Percentiles rank a stretch among this genome's conserved stretches.
phyloP scores from a whole-genome alignment of 2,888 invertebrate species.

The Troides aeacus region DNA sequence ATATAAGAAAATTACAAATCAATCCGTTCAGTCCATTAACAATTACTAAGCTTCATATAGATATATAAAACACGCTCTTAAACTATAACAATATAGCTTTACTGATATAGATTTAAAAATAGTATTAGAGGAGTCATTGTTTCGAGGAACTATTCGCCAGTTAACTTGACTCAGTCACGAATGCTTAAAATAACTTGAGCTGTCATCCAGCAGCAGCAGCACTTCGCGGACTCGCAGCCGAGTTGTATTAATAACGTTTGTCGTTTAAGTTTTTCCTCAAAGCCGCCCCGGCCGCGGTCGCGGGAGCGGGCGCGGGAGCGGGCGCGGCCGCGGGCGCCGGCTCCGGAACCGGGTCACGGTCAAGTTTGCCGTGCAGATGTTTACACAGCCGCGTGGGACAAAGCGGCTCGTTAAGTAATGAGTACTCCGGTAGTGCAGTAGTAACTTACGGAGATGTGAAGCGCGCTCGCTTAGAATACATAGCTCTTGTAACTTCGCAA shows the following conservation, averaged over 20 bases:
- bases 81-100: no score
- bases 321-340: neutral
- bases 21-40: no score
- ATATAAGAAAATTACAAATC: no score
- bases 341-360: slow-evolving; percentile 25
- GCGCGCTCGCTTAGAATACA: no score
- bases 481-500: no score
- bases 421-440: neutral
- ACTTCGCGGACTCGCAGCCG: neutral
- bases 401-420: slow-evolving; percentile 11
- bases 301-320: slow-evolving; percentile 1
- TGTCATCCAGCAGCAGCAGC: neutral
- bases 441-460: no score
- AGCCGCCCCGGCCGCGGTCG: slow-evolving; percentile 3
- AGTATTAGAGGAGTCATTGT: no score
- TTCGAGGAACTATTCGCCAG: no score
- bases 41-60: no score
- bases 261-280: slow-evolving; percentile 27
- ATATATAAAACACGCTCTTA: no score
- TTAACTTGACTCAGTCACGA: no score
- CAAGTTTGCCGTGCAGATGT: slow-evolving; percentile 23
- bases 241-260: slow-evolving; percentile 18
- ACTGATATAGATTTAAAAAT: no score
- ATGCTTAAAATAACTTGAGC: neutral
- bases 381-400: slow-evolving; percentile 19